Base-by-base conservation (phyloP, 2,113 vertebrate genomes). In the Ammodytes marinus region DNA sequence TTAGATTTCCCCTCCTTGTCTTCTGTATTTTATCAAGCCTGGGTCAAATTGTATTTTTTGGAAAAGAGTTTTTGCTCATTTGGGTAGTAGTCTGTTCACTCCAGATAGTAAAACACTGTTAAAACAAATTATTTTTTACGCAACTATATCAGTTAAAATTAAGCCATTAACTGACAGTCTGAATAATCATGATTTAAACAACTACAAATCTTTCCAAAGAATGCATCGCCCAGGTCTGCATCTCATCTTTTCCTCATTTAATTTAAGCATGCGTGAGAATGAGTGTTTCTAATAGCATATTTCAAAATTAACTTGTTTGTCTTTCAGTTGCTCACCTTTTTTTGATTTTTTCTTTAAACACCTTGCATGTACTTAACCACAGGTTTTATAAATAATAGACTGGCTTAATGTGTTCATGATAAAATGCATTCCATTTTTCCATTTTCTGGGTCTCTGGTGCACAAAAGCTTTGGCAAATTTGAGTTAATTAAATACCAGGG, bases 21-120 rank as follows among this genome's bases (percentile, higher is more conserved):
- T 85, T 17, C 58, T n/a, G 17, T 40, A 17, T 63, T 39, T 70
- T 12, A 72, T 60, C 55, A 69, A 74, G 43, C 83, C 55, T 90
- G 91, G 90, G 88, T 68, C 13, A 83, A 78, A 63, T 42, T 70
- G 80, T 85, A 63, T 74, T 80, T 27, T 76, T 87, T 87, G 73
- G 83, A 81, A 78, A 73, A 70, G 37, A 6, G 1, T 10, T 39
- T 69, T n/a, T 39, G 1, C 8, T 42, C 6, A 17, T 39, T n/a
- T 68, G n/a, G n/a, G n/a, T 71, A 5, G 17, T 37, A n/a, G 37
- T 27, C 6, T 39, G 27, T 27, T 27, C 27, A 1, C 27, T 27
- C 27, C 27, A 27, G 6, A 37, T 55, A 12, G 37, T 13, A 64
- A 19, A 10, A 10, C 8, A 15, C 15, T 1, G 7, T 47, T 52